Evolutionary conservation across 2,797 vertebrate species (phyloP).

Genomic region (Bothrops alternatus): DNA sequence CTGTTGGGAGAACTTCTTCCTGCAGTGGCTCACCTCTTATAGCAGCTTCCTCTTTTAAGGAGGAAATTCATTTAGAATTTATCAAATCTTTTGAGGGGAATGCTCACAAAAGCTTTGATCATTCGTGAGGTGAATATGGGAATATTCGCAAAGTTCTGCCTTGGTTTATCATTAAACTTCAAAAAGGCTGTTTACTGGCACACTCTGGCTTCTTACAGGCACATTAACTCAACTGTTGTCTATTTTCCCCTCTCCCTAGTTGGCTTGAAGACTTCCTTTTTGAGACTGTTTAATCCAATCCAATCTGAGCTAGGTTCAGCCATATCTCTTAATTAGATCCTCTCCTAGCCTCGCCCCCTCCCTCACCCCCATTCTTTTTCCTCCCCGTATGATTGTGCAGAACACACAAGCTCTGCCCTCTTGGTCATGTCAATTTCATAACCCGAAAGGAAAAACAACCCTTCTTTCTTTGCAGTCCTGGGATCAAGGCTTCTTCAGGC

Average conservation of each 20-base stretch:
- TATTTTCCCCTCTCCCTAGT: fast-evolving
- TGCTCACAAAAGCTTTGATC: background rate
- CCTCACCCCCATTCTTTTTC: conserved; percentile 19
- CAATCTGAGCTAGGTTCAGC: conserved; percentile 57
- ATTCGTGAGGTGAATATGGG: background rate
- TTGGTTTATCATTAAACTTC: background rate
- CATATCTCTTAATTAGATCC: conserved; percentile 49
- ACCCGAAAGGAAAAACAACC: conserved; percentile 55
- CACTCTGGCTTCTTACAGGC: background rate
- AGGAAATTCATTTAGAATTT: background rate
- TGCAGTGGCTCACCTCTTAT: background rate
- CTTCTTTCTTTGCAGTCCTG: conserved; percentile 51
- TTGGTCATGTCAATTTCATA: conserved; percentile 52
- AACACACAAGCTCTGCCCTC: conserved; percentile 64
- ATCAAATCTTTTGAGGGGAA: background rate
- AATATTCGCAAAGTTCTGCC: background rate
- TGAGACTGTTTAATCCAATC: conserved; percentile 41
- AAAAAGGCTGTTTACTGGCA: background rate
- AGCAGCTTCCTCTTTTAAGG: background rate
- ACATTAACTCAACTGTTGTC: background rate
- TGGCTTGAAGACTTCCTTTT: too few species aligned
- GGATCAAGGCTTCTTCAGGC: conserved; percentile 11
- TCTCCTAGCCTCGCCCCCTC: background rate
- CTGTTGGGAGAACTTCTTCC: background rate
- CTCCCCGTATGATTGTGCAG: conserved; percentile 40